Base-by-base conservation (phyloP, 2,888 invertebrate species). In the Brachyopa scutellaris region DNA sequence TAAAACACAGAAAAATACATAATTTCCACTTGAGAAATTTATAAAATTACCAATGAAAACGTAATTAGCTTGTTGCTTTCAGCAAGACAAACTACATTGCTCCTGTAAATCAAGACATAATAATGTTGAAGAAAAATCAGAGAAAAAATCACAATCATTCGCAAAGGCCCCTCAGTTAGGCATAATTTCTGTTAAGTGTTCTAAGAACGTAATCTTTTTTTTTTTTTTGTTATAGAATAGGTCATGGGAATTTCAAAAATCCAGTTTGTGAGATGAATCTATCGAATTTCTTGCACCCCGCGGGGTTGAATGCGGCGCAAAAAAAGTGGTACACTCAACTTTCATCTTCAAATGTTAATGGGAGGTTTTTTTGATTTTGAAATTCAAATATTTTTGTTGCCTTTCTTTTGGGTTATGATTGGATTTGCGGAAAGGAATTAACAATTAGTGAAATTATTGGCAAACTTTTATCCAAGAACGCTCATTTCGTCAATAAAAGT, bases 311-410 rank as follows among this genome's bases (percentile, higher is more conserved):
- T 38, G 47, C 49, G 61, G 9, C 33, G 21, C 45, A 31, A 36
- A 53, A 40, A 55, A 76, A 80, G 69, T 80, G 69, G 76, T 76
- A 80, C 76, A 80, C 51, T 59, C 80, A 80, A 76, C 80, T 80
- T 80, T 80, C 76, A 80, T 80, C 76, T 53, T 36, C 61, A 21
- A 62, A 29, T n/a, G 47, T 31, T 17, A 42, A 40, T 57, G 67
- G 26, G 26, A 21, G 13, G 51, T 76, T 67, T 72, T 42, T 29
- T 42, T 42, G 11, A n/a, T 36, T 61, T 45, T 55, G 45, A 36
- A 57, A 55, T 57, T 57, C 55, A 45, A 57, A 69, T 55, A 38
- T 15, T 33, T 61, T 51, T 23, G 31, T 19, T 5, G 7, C 57
- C 13, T 40, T 13, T 61, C 42, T 45, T 51, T 74, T 26, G 17